A percentile compares a stretch with the other conserved stretches of the same genome.
Conservation (phyloP, 2,113 vertebrate species). For the Triplophysa siluroides region DNA sequence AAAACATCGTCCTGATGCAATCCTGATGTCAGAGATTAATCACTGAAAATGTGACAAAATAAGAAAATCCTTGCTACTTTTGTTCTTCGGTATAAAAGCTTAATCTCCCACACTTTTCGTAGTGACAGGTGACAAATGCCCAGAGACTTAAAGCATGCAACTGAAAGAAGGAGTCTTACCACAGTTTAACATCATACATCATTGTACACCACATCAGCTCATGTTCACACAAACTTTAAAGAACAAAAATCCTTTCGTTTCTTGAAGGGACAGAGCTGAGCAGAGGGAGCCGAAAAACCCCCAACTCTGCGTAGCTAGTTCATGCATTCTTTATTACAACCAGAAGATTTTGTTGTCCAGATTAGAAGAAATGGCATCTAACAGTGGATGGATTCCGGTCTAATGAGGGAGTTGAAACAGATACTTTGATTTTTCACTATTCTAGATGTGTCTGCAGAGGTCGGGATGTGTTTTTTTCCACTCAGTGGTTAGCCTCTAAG, state of each 20-base stretch:
- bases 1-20: background rate
- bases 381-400: background rate
- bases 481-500: background rate
- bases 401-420: constrained; percentile 28
- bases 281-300: background rate
- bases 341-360: background rate
- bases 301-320: background rate
- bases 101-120: background rate
- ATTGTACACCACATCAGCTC: background rate
- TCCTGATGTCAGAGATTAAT: background rate
- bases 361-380: background rate
- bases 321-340: constrained; percentile 23
- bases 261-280: background rate
- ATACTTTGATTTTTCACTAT: constrained; percentile 10
- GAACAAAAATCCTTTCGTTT: constrained; percentile 1
- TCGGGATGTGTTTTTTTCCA: background rate
- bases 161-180: background rate
- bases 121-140: background rate
- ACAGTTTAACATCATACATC: background rate
- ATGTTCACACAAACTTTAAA: background rate
- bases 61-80: background rate
- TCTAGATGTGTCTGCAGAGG: background rate
- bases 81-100: background rate
- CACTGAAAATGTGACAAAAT: background rate
- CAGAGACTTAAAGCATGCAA: background rate